Evolutionary conservation across 2,888 invertebrate genomes (phyloP), one percentile per base, ranked within the genome.

Genomic region (Aproaerema taeniolella): DNA sequence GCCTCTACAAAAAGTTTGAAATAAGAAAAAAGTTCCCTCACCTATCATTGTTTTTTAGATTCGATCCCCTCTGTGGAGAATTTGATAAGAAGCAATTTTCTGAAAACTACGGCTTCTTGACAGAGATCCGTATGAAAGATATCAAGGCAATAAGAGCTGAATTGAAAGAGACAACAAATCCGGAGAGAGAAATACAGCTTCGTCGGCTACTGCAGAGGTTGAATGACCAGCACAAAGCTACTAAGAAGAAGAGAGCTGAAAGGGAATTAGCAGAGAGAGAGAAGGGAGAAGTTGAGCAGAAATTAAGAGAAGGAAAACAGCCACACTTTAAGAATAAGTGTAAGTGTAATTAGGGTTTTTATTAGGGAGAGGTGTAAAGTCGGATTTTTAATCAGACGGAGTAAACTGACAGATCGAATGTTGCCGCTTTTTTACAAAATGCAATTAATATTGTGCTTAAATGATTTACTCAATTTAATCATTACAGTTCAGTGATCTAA

Each of bases 1-100:
- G n/a, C n/a, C n/a, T n/a, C n/a, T n/a, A n/a, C n/a, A n/a, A n/a
- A n/a, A n/a, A n/a, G n/a, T n/a, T n/a, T n/a, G n/a, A n/a, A n/a
- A n/a, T n/a, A n/a, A n/a, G n/a, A n/a, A n/a, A n/a, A n/a, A n/a
- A n/a, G n/a, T n/a, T n/a, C n/a, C n/a, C n/a, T n/a, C n/a, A n/a
- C n/a, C n/a, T n/a, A n/a, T n/a, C n/a, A 20, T 26, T n/a, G 2
- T 25, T 1, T 66, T 67, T 1, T 57, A 89, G 97, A 50, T 97
- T 96, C 82, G 96, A 97, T 66, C 91, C 92, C 13, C 85, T 94
- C 0, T 95, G 95, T 55, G 97, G 97, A 2, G 88, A 89, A 32
- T 96, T 91, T 69, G 90, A 94, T 63, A 89, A 92, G 38, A 90
- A 91, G 53, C 81, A 88, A 14, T 97, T 96, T 64, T 90, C 91